These are phyloP conservation scores for Drosophila diplacantha DNA, from an alignment of 2,888 invertebrate genomes.

Conservation along the genomic window DNA sequence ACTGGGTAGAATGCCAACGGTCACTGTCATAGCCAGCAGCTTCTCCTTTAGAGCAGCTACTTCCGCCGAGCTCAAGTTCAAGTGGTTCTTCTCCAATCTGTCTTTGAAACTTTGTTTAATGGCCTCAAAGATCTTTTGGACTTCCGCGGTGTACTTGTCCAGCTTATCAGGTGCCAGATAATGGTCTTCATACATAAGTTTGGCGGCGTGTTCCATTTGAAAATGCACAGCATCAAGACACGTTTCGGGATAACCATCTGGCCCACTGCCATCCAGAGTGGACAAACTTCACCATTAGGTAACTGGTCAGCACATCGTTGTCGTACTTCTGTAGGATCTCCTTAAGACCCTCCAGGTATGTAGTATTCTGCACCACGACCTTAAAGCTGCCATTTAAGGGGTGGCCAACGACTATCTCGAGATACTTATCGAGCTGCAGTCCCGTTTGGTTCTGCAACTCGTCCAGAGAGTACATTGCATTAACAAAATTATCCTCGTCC, in stretches of 20 bases:
- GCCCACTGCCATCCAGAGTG: conserved; percentile 1
- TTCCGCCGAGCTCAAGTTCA: neutral
- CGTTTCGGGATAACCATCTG: neutral
- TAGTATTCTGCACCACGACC: neutral
- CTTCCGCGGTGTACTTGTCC: neutral
- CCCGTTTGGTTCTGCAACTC: neutral
- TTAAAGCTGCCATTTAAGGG: neutral
- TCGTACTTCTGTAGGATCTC: neutral
- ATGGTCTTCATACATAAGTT: neutral
- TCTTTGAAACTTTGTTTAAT: neutral
- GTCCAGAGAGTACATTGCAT: neutral
- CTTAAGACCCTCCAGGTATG: neutral
- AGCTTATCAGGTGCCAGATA: neutral
- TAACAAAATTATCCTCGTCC: neutral
- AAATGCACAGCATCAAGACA: conserved; percentile 1
- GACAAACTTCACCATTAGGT: conserved; percentile 5
- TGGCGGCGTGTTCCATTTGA: neutral
- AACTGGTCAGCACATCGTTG: neutral
- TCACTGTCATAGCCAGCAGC: neutral
- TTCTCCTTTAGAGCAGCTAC: neutral
- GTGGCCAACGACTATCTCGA: neutral
- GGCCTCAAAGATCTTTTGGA: neutral
- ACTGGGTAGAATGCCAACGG: neutral
- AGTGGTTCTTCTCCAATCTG: neutral
- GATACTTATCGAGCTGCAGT: neutral